phyloP scores from a whole-genome alignment of 2,113 vertebrate species.

The Rhinolophus sinicus region DNA sequence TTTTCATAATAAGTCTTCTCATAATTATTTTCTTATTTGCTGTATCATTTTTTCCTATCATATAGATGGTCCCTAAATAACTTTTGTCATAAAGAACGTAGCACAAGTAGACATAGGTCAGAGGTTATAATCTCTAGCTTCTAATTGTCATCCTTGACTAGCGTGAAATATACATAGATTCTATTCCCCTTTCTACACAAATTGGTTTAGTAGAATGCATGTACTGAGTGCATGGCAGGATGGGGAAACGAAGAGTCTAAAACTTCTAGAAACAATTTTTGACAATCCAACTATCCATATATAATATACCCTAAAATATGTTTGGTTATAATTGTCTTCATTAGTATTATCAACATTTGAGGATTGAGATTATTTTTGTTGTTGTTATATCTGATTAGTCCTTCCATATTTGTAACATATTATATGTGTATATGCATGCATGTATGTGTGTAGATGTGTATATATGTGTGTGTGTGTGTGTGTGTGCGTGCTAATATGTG shows the following conservation, averaged over 20 bases:
- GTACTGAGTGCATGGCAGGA: background rate
- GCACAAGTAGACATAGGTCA: background rate
- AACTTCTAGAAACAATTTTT: background rate
- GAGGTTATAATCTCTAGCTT: background rate
- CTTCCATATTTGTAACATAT: background rate
- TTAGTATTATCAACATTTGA: background rate
- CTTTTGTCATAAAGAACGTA: background rate
- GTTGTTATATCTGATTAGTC: background rate
- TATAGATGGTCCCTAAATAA: background rate
- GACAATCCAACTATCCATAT: background rate
- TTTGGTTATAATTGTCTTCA: background rate
- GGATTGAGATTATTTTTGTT: background rate
- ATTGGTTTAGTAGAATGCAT: background rate
- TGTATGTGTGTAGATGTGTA: background rate
- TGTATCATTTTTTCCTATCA: background rate
- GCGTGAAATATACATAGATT: background rate
- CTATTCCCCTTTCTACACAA: background rate
- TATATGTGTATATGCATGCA: background rate
- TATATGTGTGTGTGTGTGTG: background rate
- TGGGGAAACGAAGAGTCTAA: background rate
- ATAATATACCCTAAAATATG: background rate
- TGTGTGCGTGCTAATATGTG: background rate
- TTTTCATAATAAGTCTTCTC: background rate
- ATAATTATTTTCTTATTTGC: background rate
- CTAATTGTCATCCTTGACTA: background rate